Base-by-base conservation (phyloP, 2,888 invertebrate species). In the Zygothrica quintamaculata region DNA sequence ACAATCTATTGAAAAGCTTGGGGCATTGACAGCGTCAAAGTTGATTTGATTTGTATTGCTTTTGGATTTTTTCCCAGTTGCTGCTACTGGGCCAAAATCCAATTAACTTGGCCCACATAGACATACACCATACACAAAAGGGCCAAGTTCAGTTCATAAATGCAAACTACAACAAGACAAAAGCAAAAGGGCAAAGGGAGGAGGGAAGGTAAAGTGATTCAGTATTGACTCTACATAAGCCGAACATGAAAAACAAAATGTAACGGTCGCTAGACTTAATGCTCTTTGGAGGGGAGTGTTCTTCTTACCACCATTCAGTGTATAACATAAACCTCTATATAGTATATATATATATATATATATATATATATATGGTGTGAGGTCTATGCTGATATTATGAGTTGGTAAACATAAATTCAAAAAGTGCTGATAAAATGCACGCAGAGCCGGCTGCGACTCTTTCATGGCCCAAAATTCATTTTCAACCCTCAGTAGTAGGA, bases 401-500 rank as follows among this genome's bases (percentile, higher is more conserved):
- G 73, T 74, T 64, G 65, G 74, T 79, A 82, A 74, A 75, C 77
- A 80, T 37, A 59, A 68, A 77, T 85, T 82, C 67, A 82, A 77
- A n/a, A 74, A 81, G 56, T 60, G 74, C 84, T 80, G 84, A 81
- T 87, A 85, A 86, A 62, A 59, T 66, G 39, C 29, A 61, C 50
- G 66, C 42, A 62, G 64, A 16, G 80, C 81, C 84, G 77, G 80
- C 86, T 85, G 85, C 82, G 66, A 51, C 65, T 77, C 36, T 55
- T 50, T 44, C 25, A 50, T 40, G 50, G 65, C 51, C 51, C 53
- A 57, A 44, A 66, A 62, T 67, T 58, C 55, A 55, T 78, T n/a
- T 88, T 87, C 88, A 87, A 88, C 87, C 87, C 87, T 69, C 74
- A 52, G 50, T 36, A 34, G 50, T 46, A 48, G 60, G 46, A 50